phyloP scores from a whole-genome alignment of 2,888 invertebrate genomes.

The Pollenia griseotomentosa region DNA sequence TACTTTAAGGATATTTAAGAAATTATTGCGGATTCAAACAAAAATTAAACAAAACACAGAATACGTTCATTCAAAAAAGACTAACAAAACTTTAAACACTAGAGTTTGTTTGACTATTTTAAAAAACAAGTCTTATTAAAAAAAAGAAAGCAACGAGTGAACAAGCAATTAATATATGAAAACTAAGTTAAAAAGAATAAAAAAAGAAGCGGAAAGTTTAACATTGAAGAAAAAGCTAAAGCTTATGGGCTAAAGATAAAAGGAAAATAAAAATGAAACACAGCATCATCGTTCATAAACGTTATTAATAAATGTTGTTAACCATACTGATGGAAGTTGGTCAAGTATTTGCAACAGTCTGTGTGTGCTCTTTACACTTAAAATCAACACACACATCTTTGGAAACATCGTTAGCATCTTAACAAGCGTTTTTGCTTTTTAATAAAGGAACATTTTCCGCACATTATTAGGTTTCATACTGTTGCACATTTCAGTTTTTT shows the following conservation, averaged over 20 bases:
- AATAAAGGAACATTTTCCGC: neutral
- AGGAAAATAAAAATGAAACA: neutral
- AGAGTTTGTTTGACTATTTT: too few relatives aligned
- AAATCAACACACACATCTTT: neutral
- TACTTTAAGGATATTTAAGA: too few relatives aligned
- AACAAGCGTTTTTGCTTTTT: neutral
- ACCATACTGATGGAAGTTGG: conserved; percentile 47
- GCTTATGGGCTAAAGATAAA: neutral
- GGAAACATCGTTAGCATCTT: neutral
- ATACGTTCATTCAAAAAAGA: too few relatives aligned
- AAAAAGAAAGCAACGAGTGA: too few relatives aligned
- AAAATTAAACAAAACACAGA: too few relatives aligned
- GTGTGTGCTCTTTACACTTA: neutral
- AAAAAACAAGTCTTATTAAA: too few relatives aligned
- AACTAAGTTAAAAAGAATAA: too few relatives aligned
- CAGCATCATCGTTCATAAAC: conserved; percentile 29
- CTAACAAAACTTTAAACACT: too few relatives aligned
- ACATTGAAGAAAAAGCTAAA: neutral
- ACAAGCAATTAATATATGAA: too few relatives aligned
- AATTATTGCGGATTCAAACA: too few relatives aligned
- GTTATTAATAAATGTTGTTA: conserved; percentile 56
- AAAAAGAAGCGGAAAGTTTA: too few relatives aligned
- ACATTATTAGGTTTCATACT: neutral
- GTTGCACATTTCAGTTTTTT: neutral
- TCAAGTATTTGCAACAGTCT: conserved; percentile 35